Percentiles rank a stretch among this genome's conserved stretches.
These are phyloP conservation scores for Mastomys natalensis DNA, from an alignment of 2,113 vertebrate species.

Conservation along the genomic window DNA sequence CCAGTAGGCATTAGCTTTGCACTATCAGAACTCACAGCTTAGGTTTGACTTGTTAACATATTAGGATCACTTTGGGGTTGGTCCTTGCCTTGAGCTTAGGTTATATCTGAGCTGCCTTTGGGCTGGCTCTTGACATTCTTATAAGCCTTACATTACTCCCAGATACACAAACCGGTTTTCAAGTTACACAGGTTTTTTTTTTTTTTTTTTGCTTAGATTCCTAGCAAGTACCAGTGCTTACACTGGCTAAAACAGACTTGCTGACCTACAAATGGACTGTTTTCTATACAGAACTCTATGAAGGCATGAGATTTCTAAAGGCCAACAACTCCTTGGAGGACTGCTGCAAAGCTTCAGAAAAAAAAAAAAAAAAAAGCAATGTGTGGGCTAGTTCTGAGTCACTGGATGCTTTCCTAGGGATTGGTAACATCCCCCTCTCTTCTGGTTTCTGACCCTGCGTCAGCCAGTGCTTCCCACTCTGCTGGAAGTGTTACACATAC, in stretches of 20 bases:
- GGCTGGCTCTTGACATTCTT: neutral
- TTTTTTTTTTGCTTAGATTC: neutral
- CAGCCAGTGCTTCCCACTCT: neutral
- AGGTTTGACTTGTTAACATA: neutral
- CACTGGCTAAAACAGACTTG: neutral
- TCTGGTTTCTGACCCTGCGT: neutral
- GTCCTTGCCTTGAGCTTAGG: neutral
- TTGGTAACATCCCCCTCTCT: neutral
- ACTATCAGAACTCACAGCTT: neutral
- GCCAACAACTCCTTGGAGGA: neutral
- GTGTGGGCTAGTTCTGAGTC: neutral
- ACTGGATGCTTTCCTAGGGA: neutral
- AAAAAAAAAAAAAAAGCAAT: neutral
- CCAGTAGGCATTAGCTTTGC: neutral
- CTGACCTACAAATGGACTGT: neutral
- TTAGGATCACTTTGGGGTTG: neutral
- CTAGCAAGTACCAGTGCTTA: neutral
- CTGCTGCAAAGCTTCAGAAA: neutral
- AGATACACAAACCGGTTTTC: neutral
- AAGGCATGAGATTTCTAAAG: slow-evolving; percentile 12
- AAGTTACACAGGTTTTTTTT: neutral
- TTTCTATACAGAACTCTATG: slow-evolving; percentile 1
- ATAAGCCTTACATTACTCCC: neutral
- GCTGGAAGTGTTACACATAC: neutral
- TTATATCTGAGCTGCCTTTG: neutral